Evolutionary conservation across 2,797 vertebrate genomes (phyloP).

Genomic region (Vireo griseus): DNA sequence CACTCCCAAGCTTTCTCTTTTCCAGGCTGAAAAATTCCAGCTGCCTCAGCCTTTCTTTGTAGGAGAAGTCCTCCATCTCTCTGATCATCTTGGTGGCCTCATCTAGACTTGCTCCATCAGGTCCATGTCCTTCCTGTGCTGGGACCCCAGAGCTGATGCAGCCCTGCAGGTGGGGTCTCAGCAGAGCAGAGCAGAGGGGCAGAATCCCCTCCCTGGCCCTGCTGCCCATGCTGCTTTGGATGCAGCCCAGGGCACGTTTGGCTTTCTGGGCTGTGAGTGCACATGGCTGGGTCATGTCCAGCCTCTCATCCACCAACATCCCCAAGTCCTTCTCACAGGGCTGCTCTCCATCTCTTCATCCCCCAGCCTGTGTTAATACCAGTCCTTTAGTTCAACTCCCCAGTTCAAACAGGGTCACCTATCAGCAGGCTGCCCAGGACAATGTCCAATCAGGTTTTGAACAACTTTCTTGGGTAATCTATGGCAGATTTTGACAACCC

Average conservation of each 20-base stretch:
- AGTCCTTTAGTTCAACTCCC: background rate
- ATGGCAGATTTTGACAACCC: background rate
- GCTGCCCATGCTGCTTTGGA: accelerated
- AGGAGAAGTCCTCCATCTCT: background rate
- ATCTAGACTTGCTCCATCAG: background rate
- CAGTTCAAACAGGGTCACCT: background rate
- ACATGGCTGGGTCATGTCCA: background rate
- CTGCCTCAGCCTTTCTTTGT: background rate
- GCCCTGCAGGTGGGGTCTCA: accelerated
- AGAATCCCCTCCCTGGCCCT: accelerated
- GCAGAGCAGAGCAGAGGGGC: background rate
- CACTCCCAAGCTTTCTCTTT: background rate
- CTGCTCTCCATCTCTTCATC: background rate
- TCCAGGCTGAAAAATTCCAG: background rate
- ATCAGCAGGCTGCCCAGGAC: background rate
- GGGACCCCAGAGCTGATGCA: background rate
- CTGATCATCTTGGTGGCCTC: background rate
- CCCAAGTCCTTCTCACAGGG: background rate
- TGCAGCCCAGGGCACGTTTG: accelerated
- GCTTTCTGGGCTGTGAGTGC: background rate
- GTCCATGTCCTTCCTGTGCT: background rate
- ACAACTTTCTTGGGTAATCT: background rate
- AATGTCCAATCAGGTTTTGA: accelerated
- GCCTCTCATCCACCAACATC: background rate
- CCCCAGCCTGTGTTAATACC: background rate